Percentiles rank a stretch among this genome's conserved stretches.
These are phyloP conservation scores for Nothura maculosa DNA, from an alignment of 2,797 vertebrate species.

Conservation along the genomic window DNA sequence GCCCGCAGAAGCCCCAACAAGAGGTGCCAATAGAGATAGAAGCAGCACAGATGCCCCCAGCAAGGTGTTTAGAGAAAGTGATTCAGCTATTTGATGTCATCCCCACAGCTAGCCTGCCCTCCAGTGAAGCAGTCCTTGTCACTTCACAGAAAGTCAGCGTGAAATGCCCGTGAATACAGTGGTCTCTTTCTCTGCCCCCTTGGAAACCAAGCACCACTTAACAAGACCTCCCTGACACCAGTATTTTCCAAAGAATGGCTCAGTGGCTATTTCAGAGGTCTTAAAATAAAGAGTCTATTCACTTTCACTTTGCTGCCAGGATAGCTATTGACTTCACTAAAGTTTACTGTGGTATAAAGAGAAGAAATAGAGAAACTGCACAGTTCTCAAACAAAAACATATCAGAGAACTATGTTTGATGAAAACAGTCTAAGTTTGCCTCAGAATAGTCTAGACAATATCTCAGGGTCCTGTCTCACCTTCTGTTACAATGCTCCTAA, in stretches of 20 bases:
- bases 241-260: conserved; percentile 28
- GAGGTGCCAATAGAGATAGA: neutral
- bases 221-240: neutral
- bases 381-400: conserved; percentile 6
- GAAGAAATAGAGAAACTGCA: neutral
- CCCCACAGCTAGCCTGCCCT: neutral
- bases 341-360: conserved; percentile 17
- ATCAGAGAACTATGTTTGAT: neutral
- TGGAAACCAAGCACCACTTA: neutral
- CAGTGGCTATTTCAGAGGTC: conserved; percentile 6
- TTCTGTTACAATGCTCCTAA: neutral
- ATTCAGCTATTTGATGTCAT: conserved; percentile 13
- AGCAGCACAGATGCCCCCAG: conserved; percentile 6
- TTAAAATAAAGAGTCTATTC: conserved; percentile 31
- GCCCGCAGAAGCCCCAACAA: conserved; percentile 20
- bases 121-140: conserved; percentile 13
- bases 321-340: conserved; percentile 5
- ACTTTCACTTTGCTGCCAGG: neutral
- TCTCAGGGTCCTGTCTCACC: neutral
- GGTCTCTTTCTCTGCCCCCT: neutral
- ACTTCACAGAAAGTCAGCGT: neutral
- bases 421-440: neutral
- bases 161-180: neutral
- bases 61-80: neutral
- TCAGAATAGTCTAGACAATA: neutral